Percentiles rank a stretch among this genome's conserved stretches.
phyloP scores from a whole-genome alignment of 2,797 vertebrate genomes.

The Trachops cirrhosus region DNA sequence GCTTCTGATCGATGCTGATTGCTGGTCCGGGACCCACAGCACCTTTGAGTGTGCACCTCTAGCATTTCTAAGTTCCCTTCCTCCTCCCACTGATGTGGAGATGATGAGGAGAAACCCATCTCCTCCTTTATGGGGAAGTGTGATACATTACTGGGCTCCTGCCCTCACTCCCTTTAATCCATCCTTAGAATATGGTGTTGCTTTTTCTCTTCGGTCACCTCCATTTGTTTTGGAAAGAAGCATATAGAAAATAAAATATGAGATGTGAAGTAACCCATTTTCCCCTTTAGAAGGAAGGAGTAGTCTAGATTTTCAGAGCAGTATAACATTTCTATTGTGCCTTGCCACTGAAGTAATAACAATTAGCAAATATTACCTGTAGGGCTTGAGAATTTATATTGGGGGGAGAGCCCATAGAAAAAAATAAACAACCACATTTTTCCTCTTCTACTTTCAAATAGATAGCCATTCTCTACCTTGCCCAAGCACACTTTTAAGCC shows the following conservation, averaged over 20 bases:
- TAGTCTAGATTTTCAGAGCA: neutral
- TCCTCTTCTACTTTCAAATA: neutral
- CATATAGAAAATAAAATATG: conserved; percentile 18
- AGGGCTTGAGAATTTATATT: conserved; percentile 8
- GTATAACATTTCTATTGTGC: conserved; percentile 15
- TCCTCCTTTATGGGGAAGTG: neutral
- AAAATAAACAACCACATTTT: neutral
- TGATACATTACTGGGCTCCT: neutral
- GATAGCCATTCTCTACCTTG: neutral
- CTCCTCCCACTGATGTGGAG: no score
- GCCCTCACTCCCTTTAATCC: neutral
- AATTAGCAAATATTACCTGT: conserved; percentile 2
- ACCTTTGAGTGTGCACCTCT: neutral
- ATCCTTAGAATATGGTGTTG: neutral
- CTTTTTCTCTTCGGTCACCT: neutral
- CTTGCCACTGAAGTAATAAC: neutral
- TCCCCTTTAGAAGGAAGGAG: neutral
- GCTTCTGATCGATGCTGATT: neutral
- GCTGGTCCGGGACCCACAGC: neutral
- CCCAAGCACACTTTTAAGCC: neutral
- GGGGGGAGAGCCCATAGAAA: neutral
- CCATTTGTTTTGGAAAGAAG: conserved; percentile 37
- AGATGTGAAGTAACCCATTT: neutral
- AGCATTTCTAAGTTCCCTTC: neutral
- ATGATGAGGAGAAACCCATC: no score